Evolutionary conservation across 2,888 invertebrate species (phyloP).

Genomic region (Synanthedon tipuliformis): DNA sequence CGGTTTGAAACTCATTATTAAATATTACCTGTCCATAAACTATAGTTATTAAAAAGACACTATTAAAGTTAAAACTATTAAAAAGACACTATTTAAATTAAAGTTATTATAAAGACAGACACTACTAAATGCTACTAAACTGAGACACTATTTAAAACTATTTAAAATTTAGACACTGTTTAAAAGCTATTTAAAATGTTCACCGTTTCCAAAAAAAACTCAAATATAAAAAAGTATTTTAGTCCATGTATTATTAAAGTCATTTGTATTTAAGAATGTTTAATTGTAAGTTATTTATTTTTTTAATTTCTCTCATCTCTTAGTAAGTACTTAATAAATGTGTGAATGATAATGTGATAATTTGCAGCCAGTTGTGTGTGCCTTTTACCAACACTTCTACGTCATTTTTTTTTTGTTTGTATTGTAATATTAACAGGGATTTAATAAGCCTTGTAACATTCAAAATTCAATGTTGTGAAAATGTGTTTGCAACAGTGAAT

Average conservation of each 20-base stretch:
- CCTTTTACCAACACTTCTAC: not conserved
- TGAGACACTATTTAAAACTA: no score
- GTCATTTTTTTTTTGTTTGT: not conserved
- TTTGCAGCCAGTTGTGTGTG: not conserved
- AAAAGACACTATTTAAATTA: no score
- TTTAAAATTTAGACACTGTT: no score
- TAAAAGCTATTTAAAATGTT: no score
- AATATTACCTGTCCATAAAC: no score
- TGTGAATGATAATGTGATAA: not conserved
- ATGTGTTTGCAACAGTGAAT: constrained; percentile 59
- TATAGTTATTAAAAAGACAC: no score
- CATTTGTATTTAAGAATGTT: constrained; percentile 42
- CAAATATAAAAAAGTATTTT: not conserved
- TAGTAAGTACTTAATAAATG: not conserved
- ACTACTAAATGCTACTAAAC: no score
- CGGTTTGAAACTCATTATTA: no score
- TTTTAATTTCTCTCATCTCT: constrained; percentile 13
- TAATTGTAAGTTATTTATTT: constrained; percentile 60
- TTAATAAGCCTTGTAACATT: not conserved
- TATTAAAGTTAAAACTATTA: no score
- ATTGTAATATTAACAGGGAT: not conserved
- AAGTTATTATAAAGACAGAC: no score
- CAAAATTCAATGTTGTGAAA: constrained; percentile 48
- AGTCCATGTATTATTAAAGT: constrained; percentile 29
- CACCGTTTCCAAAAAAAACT: no score